A percentile compares a stretch with the other conserved stretches of the same genome.
Conservation (phyloP, 2,888 invertebrate species). For the Cephus pulcher region DNA sequence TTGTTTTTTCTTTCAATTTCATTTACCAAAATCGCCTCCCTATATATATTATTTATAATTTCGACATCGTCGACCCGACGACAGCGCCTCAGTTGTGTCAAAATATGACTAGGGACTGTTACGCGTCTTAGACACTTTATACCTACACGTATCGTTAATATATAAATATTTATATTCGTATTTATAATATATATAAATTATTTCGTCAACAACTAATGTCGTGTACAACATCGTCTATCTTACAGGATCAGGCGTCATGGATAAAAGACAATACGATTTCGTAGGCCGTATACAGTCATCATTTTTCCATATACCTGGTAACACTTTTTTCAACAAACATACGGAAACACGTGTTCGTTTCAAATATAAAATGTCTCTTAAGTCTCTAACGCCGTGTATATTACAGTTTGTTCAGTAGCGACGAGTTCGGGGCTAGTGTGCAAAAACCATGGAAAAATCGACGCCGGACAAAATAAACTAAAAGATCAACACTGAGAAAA, state of each 20-base stretch:
- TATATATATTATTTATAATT: not conserved
- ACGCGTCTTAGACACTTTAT: slow-evolving; percentile 27
- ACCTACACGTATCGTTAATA: slow-evolving; percentile 18
- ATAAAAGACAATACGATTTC: not conserved
- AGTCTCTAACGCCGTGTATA: not conserved
- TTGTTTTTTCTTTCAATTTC: not conserved
- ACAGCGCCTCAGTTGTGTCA: slow-evolving; percentile 45
- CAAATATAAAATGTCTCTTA: not conserved
- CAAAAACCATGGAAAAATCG: not conserved
- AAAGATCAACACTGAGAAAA: not conserved
- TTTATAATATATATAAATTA: slow-evolving; percentile 24
- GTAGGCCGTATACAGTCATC: not conserved
- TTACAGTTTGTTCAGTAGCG: not conserved
- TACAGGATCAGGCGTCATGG: slow-evolving; percentile 11
- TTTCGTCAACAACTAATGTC: slow-evolving; percentile 29
- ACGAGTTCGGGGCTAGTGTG: not conserved
- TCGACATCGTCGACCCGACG: slow-evolving; percentile 7
- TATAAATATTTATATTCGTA: slow-evolving; percentile 26
- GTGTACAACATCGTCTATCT: slow-evolving; percentile 22
- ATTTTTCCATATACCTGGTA: not conserved
- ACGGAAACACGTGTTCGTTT: not conserved
- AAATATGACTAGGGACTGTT: slow-evolving; percentile 49
- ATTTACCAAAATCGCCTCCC: slow-evolving; percentile 12
- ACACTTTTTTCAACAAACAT: not conserved
- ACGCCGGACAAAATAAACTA: not conserved